Evolutionary conservation across 1,140 invertebrate species (phyloP), one percentile per base, ranked within the genome.

Genomic region (Trissolcus basalis): DNA sequence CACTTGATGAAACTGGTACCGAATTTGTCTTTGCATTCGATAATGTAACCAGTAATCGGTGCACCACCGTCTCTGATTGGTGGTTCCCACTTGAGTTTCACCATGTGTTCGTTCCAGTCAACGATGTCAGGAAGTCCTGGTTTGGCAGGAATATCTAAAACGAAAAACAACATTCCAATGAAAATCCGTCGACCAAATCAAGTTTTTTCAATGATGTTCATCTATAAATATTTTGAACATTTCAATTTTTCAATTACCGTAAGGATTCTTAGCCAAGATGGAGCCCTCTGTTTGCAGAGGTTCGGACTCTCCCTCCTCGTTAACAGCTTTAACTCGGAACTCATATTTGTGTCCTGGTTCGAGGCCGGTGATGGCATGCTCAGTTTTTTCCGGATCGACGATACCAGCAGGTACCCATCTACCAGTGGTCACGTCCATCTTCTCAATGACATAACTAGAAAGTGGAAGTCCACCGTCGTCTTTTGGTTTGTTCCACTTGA

Each of bases 1-100:
- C 93, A 94, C 88, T 95, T 92, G 0, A 90, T 85, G 78, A 91
- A 94, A 32, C 85, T 86, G 4, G 90, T 89, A 33, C 90, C 91
- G 77, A 91, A 93, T 86, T 94, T 95, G 48, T 94, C 93, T 80
- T 93, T 93, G 86, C 93, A 93, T 89, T 97, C 95, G 80, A 99
- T 95, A 48, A 99, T 91, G 83, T 99, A 99, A 78, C 96, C 94
- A 6, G 94, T 97, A 78, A 99, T 97, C 4, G 97, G 96, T 41
- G 97, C 95, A 9, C 98, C 98, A 35, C 98, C 98, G 90, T 99
- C 98, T 80, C 95, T 91, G 64, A 96, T 92, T 12, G 98, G 98
- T 55, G 93, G 93, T 76, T 99, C 97, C 98, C 98, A 99, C 83
- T 97, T 96, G 0, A 99, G 89, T 86, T 97, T 95, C 0, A 96